phyloP scores from a whole-genome alignment of 2,888 invertebrate genomes.

The Graphium colonna region DNA sequence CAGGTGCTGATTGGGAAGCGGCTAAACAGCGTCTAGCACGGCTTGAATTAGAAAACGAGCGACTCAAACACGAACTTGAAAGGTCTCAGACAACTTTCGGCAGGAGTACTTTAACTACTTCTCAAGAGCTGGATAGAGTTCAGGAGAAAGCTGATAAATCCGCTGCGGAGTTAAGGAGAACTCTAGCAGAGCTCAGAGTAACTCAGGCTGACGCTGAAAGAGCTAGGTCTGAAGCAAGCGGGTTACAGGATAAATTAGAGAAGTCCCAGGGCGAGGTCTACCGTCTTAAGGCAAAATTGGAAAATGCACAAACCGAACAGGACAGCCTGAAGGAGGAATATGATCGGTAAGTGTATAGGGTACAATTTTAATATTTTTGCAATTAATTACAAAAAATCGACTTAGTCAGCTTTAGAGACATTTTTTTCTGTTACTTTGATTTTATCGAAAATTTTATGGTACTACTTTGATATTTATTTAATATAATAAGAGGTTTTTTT shows the following conservation, averaged over 20 bases:
- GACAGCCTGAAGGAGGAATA: slow-evolving; percentile 95
- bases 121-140: slow-evolving; percentile 89
- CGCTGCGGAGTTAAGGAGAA: slow-evolving; percentile 89
- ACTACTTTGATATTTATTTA: too few species aligned
- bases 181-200: slow-evolving; percentile 93
- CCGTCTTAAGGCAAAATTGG: slow-evolving; percentile 94
- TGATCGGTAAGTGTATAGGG: slow-evolving; percentile 80
- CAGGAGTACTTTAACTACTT: slow-evolving; percentile 88
- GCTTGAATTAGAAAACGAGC: slow-evolving; percentile 93
- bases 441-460: too few species aligned
- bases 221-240: slow-evolving; percentile 89
- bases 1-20: slow-evolving; percentile 93
- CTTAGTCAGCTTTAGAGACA: too few species aligned
- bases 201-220: slow-evolving; percentile 95
- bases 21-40: slow-evolving; percentile 90
- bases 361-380: not conserved
- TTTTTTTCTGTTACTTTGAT: too few species aligned
- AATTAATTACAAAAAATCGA: too few species aligned
- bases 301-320: slow-evolving; percentile 96
- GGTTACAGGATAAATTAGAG: slow-evolving; percentile 94
- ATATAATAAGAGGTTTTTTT: too few species aligned
- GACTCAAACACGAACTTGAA: slow-evolving; percentile 91
- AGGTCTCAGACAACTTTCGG: slow-evolving; percentile 91
- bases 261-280: slow-evolving; percentile 97
- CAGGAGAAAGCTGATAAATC: slow-evolving; percentile 93